phyloP scores from a whole-genome alignment of 2,113 vertebrate genomes.

The Rhinichthys klamathensis region DNA sequence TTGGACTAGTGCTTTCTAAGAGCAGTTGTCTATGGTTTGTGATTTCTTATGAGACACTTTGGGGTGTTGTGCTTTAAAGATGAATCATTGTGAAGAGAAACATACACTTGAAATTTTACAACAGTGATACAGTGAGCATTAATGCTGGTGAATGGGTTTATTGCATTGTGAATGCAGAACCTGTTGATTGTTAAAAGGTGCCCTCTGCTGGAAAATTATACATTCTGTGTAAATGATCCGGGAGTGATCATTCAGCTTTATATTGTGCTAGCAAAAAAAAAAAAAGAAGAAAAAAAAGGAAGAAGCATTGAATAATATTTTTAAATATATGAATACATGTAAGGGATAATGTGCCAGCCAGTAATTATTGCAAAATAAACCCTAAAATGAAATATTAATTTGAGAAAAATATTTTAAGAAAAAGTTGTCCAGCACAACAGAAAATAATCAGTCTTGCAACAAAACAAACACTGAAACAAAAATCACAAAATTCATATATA shows the following conservation, averaged over 20 bases:
- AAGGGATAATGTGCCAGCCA: neutral
- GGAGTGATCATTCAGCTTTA: neutral
- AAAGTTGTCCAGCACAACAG: neutral
- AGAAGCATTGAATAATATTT: neutral
- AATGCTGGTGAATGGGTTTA: neutral
- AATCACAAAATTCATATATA: neutral
- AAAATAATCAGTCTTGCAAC: neutral
- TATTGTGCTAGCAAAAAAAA: neutral
- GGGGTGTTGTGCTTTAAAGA: neutral
- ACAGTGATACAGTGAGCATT: neutral
- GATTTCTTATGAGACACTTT: neutral
- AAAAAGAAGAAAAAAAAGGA: neutral
- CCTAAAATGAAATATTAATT: neutral
- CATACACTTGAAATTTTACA: neutral
- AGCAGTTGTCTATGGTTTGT: neutral
- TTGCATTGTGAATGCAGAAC: neutral
- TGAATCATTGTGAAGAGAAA: neutral
- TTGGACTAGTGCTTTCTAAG: neutral
- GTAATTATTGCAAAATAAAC: neutral
- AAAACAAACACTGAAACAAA: neutral
- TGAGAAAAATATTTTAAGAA: neutral
- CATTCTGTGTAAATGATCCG: neutral
- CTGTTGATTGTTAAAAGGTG: conserved; percentile 30
- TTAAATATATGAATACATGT: neutral
- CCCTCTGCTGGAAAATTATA: conserved; percentile 29